Conservation (phyloP, 2,888 invertebrate species). For the Calephelis perditalis region DNA sequence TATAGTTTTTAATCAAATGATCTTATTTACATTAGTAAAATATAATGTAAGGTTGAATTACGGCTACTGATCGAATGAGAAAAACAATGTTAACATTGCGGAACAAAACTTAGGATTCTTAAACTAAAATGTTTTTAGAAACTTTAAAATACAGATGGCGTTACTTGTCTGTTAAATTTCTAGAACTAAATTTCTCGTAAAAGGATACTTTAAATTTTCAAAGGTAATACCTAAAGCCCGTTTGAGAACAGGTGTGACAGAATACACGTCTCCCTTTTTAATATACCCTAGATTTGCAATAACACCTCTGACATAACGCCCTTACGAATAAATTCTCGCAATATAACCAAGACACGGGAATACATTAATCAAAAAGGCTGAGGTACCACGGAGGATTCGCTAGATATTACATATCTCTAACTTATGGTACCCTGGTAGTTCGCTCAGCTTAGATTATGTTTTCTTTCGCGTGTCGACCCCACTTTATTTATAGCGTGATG, state of each 20-base stretch:
- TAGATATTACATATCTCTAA: constrained; percentile 63
- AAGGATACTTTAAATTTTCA: constrained; percentile 5
- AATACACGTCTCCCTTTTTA: constrained; percentile 61
- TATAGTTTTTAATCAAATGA: no score
- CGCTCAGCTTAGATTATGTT: constrained; percentile 39
- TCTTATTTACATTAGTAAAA: no score
- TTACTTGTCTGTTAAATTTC: not conserved
- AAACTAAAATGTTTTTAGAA: no score
- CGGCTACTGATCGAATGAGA: no score
- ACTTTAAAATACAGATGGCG: not conserved
- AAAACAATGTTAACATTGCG: no score
- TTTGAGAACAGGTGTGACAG: constrained; percentile 58
- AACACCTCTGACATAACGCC: constrained; percentile 61
- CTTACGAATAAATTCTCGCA: constrained; percentile 52
- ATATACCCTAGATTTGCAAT: constrained; percentile 74
- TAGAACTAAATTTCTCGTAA: not conserved
- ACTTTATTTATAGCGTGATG: constrained; percentile 34
- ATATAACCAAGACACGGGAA: constrained; percentile 69
- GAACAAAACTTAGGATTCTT: no score
- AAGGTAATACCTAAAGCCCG: constrained; percentile 23
- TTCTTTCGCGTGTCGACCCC: constrained; percentile 33
- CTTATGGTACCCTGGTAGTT: constrained; percentile 55
- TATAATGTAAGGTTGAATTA: no score
- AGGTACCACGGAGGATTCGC: constrained; percentile 45
- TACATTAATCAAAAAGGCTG: constrained; percentile 70